These are phyloP conservation scores for Hyles vespertilio DNA, from an alignment of 1,140 invertebrate species.

Conservation along the genomic window DNA sequence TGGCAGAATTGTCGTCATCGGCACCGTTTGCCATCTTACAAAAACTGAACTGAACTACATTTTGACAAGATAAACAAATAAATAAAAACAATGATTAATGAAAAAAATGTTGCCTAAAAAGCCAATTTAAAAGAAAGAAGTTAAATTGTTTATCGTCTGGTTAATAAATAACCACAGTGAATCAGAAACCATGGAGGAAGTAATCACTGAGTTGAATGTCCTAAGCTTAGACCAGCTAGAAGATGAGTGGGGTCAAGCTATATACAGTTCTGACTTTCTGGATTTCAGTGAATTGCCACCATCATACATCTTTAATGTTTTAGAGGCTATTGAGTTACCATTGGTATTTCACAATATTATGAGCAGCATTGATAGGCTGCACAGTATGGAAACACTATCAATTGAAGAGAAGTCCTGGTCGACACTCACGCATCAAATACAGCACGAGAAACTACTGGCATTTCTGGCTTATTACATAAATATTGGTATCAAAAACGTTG, in stretches of 20 bases:
- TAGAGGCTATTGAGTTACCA: conserved; percentile 35
- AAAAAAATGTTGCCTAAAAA: no score
- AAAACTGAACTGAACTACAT: no score
- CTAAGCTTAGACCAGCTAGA: conserved; percentile 40
- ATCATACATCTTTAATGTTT: conserved; percentile 41
- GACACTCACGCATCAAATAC: conserved; percentile 38
- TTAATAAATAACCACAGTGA: no score
- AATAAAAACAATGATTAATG: no score
- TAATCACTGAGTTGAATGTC: conserved; percentile 38
- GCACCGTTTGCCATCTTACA: no score
- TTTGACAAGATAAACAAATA: no score
- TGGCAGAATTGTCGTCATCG: no score
- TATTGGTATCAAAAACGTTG: conserved; percentile 50
- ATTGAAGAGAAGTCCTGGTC: conserved; percentile 54
- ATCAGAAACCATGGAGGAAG: conserved; percentile 22
- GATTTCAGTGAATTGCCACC: conserved; percentile 52
- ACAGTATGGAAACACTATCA: conserved; percentile 19
- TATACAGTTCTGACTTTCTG: conserved; percentile 54
- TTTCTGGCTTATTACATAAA: conserved; percentile 56
- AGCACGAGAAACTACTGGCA: conserved; percentile 49
- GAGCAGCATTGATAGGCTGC: conserved; percentile 36
- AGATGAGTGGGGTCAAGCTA: conserved; percentile 49
- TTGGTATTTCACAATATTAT: conserved; percentile 36
- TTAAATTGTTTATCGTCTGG: no score
- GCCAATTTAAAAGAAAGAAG: no score